Evolutionary conservation across 2,797 vertebrate genomes (phyloP), one percentile per base, ranked within the genome.

Genomic region (Sebastes kiyomatsui): DNA sequence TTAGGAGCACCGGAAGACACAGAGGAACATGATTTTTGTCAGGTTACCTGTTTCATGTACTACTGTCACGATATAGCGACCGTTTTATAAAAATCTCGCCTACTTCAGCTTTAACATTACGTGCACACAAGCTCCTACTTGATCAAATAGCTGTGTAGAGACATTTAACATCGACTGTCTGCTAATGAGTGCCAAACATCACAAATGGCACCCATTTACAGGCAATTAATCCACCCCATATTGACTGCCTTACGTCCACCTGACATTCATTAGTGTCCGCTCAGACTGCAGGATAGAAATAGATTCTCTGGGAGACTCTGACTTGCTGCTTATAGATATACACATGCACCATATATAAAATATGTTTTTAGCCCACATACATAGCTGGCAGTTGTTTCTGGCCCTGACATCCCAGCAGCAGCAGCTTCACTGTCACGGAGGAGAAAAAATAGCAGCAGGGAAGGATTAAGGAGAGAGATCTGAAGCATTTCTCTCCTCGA

Each of bases 381-480:
- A 62, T 30, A 69, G 10, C 49, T 58, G 20, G 22, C 35, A 23
- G 42, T 49, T 38, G 67, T 60, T 42, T 75, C 28, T 60, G 59
- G 38, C 49, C 42, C 25, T 1, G 6, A 60, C 73, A 78, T 77
- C 38, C 14, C 18, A 65, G 58, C 35, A 79, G 58, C 35, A 79
- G 69, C 62, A 71, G 65, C 74, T 22, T 12, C 7, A 7, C 55
- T 32, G 74, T 78, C 55, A 75, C 30, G 1, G 23, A 55, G 78
- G 42, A 78, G 60, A 35, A 35, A 76, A 74, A 76, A 79, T 30
- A 72, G 77, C 79, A 85, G 67, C 70, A 66, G 60, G 74, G 11
- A 71, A 49, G 78, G 71, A 80, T 83, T 52, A 62, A 35, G 27
- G 23, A 3, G 23, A 58, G 66, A 77, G 71, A 75, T 82, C 12